Conservation (phyloP, 2,797 vertebrate genomes). For the Dendrocincla fuliginosa region DNA sequence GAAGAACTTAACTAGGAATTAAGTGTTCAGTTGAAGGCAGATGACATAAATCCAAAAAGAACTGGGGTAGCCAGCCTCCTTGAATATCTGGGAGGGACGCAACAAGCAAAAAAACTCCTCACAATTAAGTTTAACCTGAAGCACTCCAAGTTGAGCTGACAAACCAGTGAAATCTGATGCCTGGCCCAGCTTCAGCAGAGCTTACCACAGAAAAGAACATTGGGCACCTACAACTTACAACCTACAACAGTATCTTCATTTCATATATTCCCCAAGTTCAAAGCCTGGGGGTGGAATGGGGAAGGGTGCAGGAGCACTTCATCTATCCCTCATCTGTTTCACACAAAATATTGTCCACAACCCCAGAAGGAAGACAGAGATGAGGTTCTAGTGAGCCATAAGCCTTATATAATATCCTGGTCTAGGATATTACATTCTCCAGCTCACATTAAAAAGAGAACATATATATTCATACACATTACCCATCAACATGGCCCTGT, state of each 20-base stretch:
- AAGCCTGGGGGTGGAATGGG: neutral
- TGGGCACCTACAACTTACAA: neutral
- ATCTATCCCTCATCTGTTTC: neutral
- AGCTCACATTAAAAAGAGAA: neutral
- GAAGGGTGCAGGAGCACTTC: neutral
- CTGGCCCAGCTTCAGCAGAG: neutral
- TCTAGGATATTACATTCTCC: neutral
- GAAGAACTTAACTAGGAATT: neutral
- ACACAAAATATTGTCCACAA: neutral
- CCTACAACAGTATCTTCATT: neutral
- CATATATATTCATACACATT: neutral
- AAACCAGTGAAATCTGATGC: neutral
- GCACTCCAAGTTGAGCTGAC: neutral
- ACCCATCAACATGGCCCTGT: fast-evolving
- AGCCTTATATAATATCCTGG: neutral
- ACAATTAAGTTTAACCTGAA: neutral
- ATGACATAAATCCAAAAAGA: neutral
- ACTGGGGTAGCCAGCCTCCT: neutral
- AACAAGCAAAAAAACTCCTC: neutral
- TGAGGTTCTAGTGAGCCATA: neutral
- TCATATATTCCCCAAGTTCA: neutral
- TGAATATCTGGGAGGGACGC: neutral
- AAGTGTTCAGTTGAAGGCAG: neutral
- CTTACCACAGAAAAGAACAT: neutral
- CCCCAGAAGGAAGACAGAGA: neutral